Percentiles rank a stretch among this genome's conserved stretches.
These are phyloP conservation scores for Philhelius pedissequus DNA, from an alignment of 2,888 invertebrate genomes.

Conservation along the genomic window DNA sequence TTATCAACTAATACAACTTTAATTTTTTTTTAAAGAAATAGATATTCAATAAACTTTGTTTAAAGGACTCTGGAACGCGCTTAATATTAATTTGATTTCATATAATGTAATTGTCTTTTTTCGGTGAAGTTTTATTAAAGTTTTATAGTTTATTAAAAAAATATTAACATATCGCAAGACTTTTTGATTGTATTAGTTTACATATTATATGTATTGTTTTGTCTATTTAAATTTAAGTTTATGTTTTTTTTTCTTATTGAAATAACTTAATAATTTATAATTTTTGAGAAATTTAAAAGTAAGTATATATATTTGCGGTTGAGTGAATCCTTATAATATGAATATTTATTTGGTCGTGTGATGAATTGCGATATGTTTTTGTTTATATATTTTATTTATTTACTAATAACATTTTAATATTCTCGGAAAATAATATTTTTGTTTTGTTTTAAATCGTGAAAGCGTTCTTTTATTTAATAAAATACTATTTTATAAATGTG, in stretches of 20 bases:
- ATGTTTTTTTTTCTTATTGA: no score
- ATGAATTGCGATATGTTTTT: slow-evolving; percentile 51
- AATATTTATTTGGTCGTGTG: slow-evolving; percentile 38
- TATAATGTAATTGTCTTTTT: not conserved
- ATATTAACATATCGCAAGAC: slow-evolving; percentile 41
- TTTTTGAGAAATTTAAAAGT: not conserved
- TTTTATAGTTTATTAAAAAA: slow-evolving; percentile 11
- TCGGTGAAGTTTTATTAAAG: not conserved
- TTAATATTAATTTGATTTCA: not conserved
- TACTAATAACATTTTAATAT: not conserved
- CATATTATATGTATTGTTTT: no score
- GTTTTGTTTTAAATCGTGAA: slow-evolving; percentile 6
- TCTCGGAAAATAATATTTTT: slow-evolving; percentile 16
- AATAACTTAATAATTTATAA: no score
- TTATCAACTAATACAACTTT: not conserved
- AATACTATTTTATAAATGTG: slow-evolving; percentile 21
- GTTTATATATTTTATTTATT: slow-evolving; percentile 13
- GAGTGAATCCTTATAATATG: slow-evolving; percentile 7
- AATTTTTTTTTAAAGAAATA: not conserved
- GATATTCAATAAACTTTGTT: not conserved
- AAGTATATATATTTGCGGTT: not conserved
- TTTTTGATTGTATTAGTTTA: slow-evolving; percentile 27
- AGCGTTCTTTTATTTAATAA: slow-evolving; percentile 6
- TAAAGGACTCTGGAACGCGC: not conserved
- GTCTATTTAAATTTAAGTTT: not conserved